A percentile compares a stretch with the other conserved stretches of the same genome.
These are phyloP conservation scores for Cyphomyrus plagiostoma DNA, from an alignment of 2,113 vertebrate genomes.

Conservation along the genomic window DNA sequence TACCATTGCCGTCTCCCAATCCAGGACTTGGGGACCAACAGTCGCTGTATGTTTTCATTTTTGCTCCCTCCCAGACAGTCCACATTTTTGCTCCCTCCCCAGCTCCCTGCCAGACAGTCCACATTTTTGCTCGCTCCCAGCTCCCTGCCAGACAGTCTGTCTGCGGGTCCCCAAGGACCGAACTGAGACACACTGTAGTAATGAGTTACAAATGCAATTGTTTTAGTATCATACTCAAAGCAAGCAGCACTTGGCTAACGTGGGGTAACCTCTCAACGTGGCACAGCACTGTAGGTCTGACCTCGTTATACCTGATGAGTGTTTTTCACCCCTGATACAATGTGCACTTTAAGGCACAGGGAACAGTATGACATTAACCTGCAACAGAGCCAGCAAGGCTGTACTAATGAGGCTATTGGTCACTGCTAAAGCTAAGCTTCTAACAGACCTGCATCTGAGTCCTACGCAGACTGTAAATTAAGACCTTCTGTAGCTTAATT, in stretches of 20 bases:
- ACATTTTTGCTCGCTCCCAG: too few relatives aligned
- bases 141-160: not conserved
- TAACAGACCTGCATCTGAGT: not conserved
- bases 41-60: not conserved
- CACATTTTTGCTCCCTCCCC: too few relatives aligned
- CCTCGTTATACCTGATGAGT: not conserved
- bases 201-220: not conserved
- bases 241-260: not conserved
- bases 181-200: not conserved
- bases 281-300: not conserved
- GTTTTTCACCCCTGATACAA: not conserved
- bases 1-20: not conserved
- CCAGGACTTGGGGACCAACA: not conserved
- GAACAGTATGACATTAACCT: not conserved
- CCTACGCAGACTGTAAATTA: not conserved
- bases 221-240: not conserved
- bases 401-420: not conserved
- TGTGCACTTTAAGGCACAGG: not conserved
- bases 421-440: not conserved
- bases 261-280: not conserved
- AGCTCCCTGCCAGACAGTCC: too few relatives aligned
- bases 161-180: not conserved
- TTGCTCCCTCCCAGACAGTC: not conserved
- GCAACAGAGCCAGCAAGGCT: not conserved
- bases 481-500: not conserved